Percentiles rank a stretch among this genome's conserved stretches.
Evolutionary conservation across 37 sponge, comb jelly and placozoan genomes (phyloP).

Genomic region (Spongilla lacustris): DNA sequence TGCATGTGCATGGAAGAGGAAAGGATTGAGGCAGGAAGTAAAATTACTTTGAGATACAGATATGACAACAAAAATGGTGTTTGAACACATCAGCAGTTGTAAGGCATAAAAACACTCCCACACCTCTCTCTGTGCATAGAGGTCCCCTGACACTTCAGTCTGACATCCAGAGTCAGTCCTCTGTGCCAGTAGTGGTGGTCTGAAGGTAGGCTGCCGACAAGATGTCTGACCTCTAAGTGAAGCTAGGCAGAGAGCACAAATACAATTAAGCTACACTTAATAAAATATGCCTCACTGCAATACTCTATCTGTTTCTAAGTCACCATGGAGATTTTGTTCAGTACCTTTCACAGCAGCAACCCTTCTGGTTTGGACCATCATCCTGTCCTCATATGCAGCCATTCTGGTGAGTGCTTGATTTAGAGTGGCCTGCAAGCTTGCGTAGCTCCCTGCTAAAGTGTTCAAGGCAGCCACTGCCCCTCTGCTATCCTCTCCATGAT

Average conservation of each 20-base stretch:
- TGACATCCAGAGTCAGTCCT: not conserved
- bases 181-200: too few relatives aligned
- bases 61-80: not conserved
- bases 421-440: conserved; percentile 8
- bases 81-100: not conserved
- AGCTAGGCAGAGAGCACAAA: too few relatives aligned
- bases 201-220: too few relatives aligned
- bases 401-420: conserved; percentile 30
- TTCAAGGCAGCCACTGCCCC: not conserved
- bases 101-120: not conserved
- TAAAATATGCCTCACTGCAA: too few relatives aligned
- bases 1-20: not conserved
- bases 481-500: not conserved
- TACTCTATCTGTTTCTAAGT: too few relatives aligned
- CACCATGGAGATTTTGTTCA: not conserved
- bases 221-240: too few relatives aligned
- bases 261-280: too few relatives aligned
- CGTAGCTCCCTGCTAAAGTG: not conserved
- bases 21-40: not conserved
- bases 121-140: not conserved
- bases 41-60: not conserved
- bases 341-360: conserved; percentile 40
- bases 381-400: conserved; percentile 41
- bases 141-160: not conserved
- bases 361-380: not conserved